Base-by-base conservation (phyloP, 2,113 vertebrate genomes). In the Glareola pratincola region DNA sequence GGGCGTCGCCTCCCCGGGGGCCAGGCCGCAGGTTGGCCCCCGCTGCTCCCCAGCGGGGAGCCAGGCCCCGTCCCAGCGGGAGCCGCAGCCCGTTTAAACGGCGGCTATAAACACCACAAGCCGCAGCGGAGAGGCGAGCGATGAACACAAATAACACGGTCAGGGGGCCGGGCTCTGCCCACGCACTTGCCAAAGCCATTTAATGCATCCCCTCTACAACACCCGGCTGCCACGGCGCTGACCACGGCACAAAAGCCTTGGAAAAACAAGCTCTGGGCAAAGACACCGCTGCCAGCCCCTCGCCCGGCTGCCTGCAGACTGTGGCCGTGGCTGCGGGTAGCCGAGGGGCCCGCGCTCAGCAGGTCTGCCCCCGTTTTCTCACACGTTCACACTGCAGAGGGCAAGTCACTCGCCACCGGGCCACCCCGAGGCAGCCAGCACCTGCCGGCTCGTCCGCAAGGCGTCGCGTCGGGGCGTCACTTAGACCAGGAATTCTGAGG, bases 391-490 rank as follows among this genome's bases (percentile, higher is more conserved):
- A 1, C 2, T 0, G 13, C 8, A 3, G 15, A 81, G 36, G n/a
- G 17, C 36, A 54, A 20, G 20, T 22, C 47, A 3, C 9, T 4
- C 0, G 7, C 4, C 23, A 1, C 14, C 0, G 0, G 12, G 9
- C 18, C 6, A 7, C 7, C 8, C 12, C 2, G 1, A 20, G 45
- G 51, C 32, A n/a, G 13, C n/a, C 16, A 8, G 22, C 36, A 6
- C 43, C 23, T 2, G 11, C 14, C 67, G 41, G 60, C 62, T 14
- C 45, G 29, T 26, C 23, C 30, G 11, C 10, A 21, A 53, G n/a
- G 11, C 5, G 5, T 8, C 2, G 0, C 4, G 4, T 7, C 8
- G n/a, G 8, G 3, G 0, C 34, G 14, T 1, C 17, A 1, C 8
- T 51, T 7, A 15, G 13, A 57, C 24, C 53, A 60, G 9, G 36